These are phyloP conservation scores for Entosphenus tridentatus DNA, from an alignment of 2,113 vertebrate genomes.

Conservation along the genomic window DNA sequence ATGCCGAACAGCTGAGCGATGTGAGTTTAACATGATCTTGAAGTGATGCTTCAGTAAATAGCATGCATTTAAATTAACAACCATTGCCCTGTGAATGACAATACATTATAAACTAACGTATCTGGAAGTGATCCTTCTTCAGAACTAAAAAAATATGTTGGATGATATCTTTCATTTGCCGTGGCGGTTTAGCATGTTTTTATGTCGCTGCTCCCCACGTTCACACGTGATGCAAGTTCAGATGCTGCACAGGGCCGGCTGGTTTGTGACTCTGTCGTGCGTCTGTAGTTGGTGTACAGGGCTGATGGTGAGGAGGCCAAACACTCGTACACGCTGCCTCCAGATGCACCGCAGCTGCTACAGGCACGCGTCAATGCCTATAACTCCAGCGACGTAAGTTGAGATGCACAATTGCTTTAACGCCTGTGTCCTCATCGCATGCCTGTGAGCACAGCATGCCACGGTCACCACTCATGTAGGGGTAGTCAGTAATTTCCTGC, in stretches of 20 bases:
- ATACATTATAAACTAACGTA: too few relatives aligned
- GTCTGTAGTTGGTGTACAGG: conserved; percentile 24
- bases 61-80: not conserved
- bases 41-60: not conserved
- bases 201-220: too few relatives aligned
- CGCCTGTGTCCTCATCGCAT: too few relatives aligned
- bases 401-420: not conserved
- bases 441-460: too few relatives aligned
- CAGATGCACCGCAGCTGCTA: not conserved
- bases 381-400: conserved; percentile 14
- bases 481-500: too few relatives aligned
- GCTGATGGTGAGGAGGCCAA: conserved; percentile 84
- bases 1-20: conserved; percentile 34
- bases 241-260: not conserved
- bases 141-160: too few relatives aligned
- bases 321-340: conserved; percentile 33
- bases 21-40: conserved; percentile 12
- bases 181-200: too few relatives aligned
- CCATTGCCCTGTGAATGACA: too few relatives aligned
- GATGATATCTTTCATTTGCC: too few relatives aligned
- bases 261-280: conserved; percentile 14
- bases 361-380: not conserved
- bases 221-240: not conserved
- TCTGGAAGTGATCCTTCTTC: too few relatives aligned
- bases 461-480: too few relatives aligned